These are phyloP conservation scores for Baccha elongata DNA, from an alignment of 2,888 invertebrate species.

Conservation along the genomic window DNA sequence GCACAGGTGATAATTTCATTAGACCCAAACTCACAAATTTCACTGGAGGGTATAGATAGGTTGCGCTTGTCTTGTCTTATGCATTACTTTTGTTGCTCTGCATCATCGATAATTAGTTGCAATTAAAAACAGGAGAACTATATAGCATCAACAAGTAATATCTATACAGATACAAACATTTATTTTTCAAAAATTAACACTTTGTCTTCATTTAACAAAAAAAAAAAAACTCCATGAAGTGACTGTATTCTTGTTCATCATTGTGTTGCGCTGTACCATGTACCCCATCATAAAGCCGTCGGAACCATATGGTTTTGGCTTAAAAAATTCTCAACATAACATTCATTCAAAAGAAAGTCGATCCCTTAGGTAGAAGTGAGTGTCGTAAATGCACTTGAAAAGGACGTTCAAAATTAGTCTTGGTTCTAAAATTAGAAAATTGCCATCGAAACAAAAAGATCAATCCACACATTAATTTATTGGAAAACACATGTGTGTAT, in stretches of 20 bases:
- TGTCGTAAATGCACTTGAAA: slow-evolving; percentile 57
- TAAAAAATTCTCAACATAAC: slow-evolving; percentile 59
- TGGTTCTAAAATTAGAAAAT: slow-evolving; percentile 71
- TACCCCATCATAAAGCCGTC: slow-evolving; percentile 8
- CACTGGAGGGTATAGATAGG: slow-evolving; percentile 35
- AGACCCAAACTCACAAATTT: slow-evolving; percentile 63
- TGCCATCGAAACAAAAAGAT: slow-evolving; percentile 65
- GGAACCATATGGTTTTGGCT: slow-evolving; percentile 64
- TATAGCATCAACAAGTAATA: slow-evolving; percentile 51
- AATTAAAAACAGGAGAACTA: slow-evolving; percentile 62
- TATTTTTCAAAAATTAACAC: slow-evolving; percentile 69
- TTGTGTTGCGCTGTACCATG: neutral
- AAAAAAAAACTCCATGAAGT: slow-evolving; percentile 32
- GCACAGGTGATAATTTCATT: slow-evolving; percentile 72
- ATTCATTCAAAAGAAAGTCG: slow-evolving; percentile 1
- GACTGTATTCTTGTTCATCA: neutral
- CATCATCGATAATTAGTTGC: slow-evolving; percentile 64
- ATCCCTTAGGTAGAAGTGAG: slow-evolving; percentile 39
- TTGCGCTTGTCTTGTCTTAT: slow-evolving; percentile 57
- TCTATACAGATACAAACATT: slow-evolving; percentile 8
- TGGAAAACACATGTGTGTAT: slow-evolving; percentile 63
- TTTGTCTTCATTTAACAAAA: slow-evolving; percentile 67
- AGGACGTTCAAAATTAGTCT: slow-evolving; percentile 72
- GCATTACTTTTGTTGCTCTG: slow-evolving; percentile 37
- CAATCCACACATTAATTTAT: slow-evolving; percentile 73